Percentiles rank a stretch among this genome's conserved stretches.
These are phyloP conservation scores for Heterodera schachtii DNA, from an alignment of 1,140 invertebrate genomes.

Conservation along the genomic window DNA sequence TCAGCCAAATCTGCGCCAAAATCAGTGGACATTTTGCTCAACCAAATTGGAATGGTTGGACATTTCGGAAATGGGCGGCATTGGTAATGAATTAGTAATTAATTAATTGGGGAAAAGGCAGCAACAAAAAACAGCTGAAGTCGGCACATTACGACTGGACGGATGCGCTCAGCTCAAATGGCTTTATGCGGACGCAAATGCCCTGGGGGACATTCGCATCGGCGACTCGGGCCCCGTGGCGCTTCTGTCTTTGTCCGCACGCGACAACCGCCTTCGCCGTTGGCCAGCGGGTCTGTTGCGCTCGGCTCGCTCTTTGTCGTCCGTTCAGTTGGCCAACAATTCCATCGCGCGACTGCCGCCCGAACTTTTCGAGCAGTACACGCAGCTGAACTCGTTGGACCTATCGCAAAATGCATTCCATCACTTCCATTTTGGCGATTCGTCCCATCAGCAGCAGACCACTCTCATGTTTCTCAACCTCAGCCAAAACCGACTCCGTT, in stretches of 20 bases:
- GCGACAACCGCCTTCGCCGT: constrained; percentile 19
- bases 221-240: not conserved
- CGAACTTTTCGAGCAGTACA: constrained; percentile 32
- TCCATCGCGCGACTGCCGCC: constrained; percentile 20
- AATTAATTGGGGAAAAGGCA: no score
- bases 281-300: constrained; percentile 32
- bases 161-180: constrained; percentile 27
- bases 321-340: constrained; percentile 31
- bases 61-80: constrained; percentile 28
- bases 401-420: not conserved
- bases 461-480: constrained; percentile 9
- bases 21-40: constrained; percentile 38
- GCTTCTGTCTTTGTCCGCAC: constrained; percentile 36
- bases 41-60: constrained; percentile 49
- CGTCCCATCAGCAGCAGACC: constrained; percentile 19
- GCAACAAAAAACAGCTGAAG: not conserved
- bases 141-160: constrained; percentile 15
- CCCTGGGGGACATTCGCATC: constrained; percentile 17
- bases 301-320: constrained; percentile 8
- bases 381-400: constrained; percentile 41
- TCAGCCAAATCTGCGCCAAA: constrained; percentile 7
- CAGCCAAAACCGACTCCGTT: not conserved
- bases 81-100: not conserved
- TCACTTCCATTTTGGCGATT: not conserved
- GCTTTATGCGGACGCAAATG: constrained; percentile 45